Evolutionary conservation across 1,140 invertebrate species (phyloP).

Genomic region (Whitmania pigra): DNA sequence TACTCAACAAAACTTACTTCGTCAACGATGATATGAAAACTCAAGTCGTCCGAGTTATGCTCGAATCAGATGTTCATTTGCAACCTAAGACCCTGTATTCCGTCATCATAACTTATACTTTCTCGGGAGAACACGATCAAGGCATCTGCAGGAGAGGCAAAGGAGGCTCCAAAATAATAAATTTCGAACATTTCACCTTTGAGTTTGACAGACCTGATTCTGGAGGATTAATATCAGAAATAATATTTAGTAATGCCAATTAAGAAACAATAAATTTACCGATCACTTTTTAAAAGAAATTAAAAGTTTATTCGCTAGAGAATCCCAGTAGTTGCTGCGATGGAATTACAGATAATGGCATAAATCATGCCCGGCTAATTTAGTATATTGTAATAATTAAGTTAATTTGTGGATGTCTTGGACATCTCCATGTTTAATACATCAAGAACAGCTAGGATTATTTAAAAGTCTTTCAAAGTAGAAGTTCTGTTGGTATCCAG

Average conservation of each 20-base stretch:
- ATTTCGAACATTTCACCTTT: slow-evolving; percentile 19
- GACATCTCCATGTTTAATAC: too few species aligned
- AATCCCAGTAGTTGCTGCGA: too few species aligned
- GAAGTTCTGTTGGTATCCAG: too few species aligned
- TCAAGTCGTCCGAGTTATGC: slow-evolving; percentile 15
- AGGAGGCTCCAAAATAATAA: slow-evolving; percentile 20
- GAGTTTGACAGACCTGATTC: slow-evolving; percentile 23
- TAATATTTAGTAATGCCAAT: slow-evolving; percentile 15
- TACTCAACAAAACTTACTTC: slow-evolving; percentile 15
- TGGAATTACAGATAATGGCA: too few species aligned
- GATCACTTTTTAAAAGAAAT: too few species aligned
- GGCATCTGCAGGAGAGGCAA: slow-evolving; percentile 20
- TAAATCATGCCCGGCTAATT: too few species aligned
- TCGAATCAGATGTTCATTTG: slow-evolving; percentile 8
- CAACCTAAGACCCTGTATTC: slow-evolving; percentile 17
- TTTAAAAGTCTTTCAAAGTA: too few species aligned
- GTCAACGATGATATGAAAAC: slow-evolving; percentile 15
- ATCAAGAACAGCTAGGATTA: too few species aligned
- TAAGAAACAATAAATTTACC: too few species aligned
- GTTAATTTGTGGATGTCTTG: too few species aligned
- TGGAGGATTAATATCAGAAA: slow-evolving; percentile 16
- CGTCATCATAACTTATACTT: slow-evolving; percentile 21
- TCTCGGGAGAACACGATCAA: slow-evolving; percentile 23
- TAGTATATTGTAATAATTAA: too few species aligned
- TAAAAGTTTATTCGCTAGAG: too few species aligned